phyloP scores from a whole-genome alignment of 2,797 vertebrate species.

The Sebastolobus altivelis region DNA sequence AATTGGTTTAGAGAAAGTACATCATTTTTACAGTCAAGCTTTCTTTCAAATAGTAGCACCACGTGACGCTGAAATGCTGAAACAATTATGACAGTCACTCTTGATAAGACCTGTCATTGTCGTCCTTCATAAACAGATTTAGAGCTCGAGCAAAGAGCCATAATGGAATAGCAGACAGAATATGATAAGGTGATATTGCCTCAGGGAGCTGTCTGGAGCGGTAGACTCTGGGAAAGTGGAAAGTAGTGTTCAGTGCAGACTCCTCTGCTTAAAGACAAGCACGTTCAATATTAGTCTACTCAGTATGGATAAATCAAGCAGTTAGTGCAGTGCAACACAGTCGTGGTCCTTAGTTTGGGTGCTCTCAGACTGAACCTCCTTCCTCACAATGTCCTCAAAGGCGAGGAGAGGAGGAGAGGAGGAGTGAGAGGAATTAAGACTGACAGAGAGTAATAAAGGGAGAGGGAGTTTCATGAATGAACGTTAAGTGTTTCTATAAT shows the following conservation, averaged over 20 bases:
- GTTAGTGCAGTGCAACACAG: constrained; percentile 24
- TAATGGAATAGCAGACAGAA: constrained; percentile 58
- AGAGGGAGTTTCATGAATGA: constrained; percentile 23
- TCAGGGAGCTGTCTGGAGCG: constrained; percentile 46
- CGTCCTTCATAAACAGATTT: constrained; percentile 65
- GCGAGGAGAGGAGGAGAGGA: background rate
- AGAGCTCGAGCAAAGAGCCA: constrained; percentile 39
- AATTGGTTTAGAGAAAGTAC: constrained; percentile 37
- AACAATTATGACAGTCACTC: constrained; percentile 56
- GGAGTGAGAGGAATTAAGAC: constrained; percentile 3
- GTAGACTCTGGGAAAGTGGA: constrained; percentile 36
- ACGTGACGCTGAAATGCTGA: constrained; percentile 29
- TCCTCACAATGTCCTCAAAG: constrained; percentile 11
- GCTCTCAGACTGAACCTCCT: constrained; percentile 1
- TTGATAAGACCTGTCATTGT: constrained; percentile 58
- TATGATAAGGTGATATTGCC: constrained; percentile 62
- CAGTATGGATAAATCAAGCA: constrained; percentile 35
- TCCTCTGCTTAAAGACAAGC: constrained; percentile 40
- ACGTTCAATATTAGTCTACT: constrained; percentile 40
- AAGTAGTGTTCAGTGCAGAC: constrained; percentile 21
- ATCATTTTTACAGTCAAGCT: constrained; percentile 37
- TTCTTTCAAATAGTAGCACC: constrained; percentile 30
- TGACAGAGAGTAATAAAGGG: background rate
- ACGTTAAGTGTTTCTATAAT: constrained; percentile 31
- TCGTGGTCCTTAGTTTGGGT: constrained; percentile 1